Base-by-base conservation (phyloP, 2,888 invertebrate genomes). In the Xylota segnis region DNA sequence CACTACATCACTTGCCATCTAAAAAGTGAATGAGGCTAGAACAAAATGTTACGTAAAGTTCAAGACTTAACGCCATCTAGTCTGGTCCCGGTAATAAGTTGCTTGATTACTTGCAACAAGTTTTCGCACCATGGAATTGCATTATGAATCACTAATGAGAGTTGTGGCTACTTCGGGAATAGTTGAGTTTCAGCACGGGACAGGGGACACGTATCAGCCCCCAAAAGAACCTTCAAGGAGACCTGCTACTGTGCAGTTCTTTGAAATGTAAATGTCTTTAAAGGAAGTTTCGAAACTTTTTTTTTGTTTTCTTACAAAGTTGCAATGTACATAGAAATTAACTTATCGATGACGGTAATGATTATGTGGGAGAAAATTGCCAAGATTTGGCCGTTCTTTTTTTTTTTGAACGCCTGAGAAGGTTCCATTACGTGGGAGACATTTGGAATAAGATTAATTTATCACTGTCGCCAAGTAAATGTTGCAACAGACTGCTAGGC, bases 121-220 rank as follows among this genome's bases (percentile, higher is more conserved):
- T 66, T 66, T 54, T 56, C 63, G 40, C 63, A 66, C 58, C 54
- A 65, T 72, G 71, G 66, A 65, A 77, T 66, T 61, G 59, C 54
- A 72, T 72, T 78, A 66, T 66, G 59, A 78, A 78, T 72, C 56
- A 54, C 59, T 83, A 83, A 83, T 83, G 72, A 61, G 66, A 37
- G 40, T 45, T 47, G 18, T 63, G 18, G 43, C 47, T 37, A 40
- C 40, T 32, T 47, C 0, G 12, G 50, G 10, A 34, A 23, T 37
- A 50, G 12, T 37, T 29, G 5, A 50, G 12, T 12, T 32, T 43
- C 56, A n/a, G 14, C 37, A 34, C n/a, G 10, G 52, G 43, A 52
- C 27, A 10, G 27, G 14, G 32, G 16, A 58, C 16, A 32, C 16
- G 50, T 45, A 12, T 9, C 50, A 50, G 9, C 23, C 37, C n/a